Evolutionary conservation across 2,797 vertebrate genomes (phyloP).

Genomic region (Sebastes vulpes): DNA sequence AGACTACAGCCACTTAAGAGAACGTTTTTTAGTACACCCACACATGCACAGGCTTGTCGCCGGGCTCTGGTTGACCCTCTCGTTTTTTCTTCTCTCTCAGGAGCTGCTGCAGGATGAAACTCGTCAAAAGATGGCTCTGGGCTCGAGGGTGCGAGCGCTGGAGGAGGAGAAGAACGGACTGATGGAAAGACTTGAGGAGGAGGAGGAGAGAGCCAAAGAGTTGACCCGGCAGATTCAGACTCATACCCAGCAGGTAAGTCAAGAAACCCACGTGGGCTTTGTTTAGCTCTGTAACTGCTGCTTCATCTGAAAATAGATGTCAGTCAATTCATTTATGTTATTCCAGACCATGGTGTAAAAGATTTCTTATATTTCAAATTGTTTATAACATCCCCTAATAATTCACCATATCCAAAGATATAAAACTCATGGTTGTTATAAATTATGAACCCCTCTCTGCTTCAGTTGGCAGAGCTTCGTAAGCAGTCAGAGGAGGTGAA

Average conservation of each 20-base stretch:
- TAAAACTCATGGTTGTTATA: neutral
- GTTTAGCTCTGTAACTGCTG: neutral
- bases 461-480: conserved; percentile 89
- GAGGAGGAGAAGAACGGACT: conserved; percentile 90
- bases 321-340: neutral
- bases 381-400: neutral
- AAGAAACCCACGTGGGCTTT: neutral
- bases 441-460: neutral
- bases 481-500: conserved; percentile 92
- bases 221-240: conserved; percentile 88
- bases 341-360: neutral
- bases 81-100: conserved; percentile 64
- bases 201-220: conserved; percentile 88
- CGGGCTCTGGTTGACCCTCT: neutral
- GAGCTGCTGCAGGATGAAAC: conserved; percentile 93
- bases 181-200: conserved; percentile 92
- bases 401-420: neutral
- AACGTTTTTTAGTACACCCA: conserved; percentile 31
- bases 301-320: neutral
- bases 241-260: conserved; percentile 88
- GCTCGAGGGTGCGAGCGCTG: conserved; percentile 87
- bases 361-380: neutral
- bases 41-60: conserved; percentile 65
- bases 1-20: neutral
- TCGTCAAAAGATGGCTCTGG: conserved; percentile 89